Conservation (phyloP, 2,113 vertebrate genomes). For the Meleagris gallopavo region DNA sequence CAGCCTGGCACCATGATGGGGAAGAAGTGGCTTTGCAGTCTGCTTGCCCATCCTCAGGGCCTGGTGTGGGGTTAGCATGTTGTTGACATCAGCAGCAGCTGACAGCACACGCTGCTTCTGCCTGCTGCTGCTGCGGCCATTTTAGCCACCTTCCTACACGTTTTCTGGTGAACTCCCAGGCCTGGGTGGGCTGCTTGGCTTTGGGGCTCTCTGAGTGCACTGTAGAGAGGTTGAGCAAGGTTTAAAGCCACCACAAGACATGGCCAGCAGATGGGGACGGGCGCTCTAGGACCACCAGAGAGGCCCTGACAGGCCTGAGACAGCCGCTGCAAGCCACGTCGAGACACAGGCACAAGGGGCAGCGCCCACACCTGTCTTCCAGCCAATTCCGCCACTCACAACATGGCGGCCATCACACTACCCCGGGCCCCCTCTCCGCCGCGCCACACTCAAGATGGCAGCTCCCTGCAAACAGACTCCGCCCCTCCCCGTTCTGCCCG, state of each 20-base stretch:
- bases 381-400: constrained; percentile 35
- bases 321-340: background rate
- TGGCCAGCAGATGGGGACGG: background rate
- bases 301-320: background rate
- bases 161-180: background rate
- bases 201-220: background rate
- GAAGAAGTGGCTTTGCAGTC: background rate
- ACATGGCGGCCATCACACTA: accelerated
- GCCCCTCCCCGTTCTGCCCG: background rate
- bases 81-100: no score
- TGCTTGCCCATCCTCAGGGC: background rate
- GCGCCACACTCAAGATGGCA: constrained; percentile 69
- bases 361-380: background rate
- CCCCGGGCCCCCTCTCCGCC: background rate
- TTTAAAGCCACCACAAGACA: background rate
- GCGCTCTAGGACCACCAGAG: background rate
- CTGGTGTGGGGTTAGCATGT: background rate
- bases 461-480: background rate
- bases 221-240: accelerated
- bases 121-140: accelerated
- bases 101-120: no score
- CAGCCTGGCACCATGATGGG: background rate
- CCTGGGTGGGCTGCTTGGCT: no score
- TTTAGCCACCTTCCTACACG: background rate
- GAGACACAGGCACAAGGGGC: background rate